phyloP scores from a whole-genome alignment of 2,888 invertebrate genomes.

The Thalpophila matura region DNA sequence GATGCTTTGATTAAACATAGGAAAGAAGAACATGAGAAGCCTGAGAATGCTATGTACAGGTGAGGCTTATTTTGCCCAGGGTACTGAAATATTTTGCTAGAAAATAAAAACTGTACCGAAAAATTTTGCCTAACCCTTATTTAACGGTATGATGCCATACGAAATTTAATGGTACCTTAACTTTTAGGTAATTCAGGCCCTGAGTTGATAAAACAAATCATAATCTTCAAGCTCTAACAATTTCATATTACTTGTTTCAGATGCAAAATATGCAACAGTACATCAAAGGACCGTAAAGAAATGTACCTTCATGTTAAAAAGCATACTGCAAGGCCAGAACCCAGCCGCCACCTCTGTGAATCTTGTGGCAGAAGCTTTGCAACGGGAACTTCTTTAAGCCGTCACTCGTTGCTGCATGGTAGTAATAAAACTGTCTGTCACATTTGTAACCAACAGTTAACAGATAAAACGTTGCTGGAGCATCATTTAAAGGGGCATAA shows the following conservation, averaged over 20 bases:
- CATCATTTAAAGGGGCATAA: slow-evolving; percentile 74
- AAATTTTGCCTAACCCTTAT: no score
- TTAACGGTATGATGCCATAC: no score
- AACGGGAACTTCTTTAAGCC: slow-evolving; percentile 73
- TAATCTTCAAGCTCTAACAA: no score
- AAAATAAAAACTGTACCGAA: no score
- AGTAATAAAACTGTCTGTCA: slow-evolving; percentile 68
- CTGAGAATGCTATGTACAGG: slow-evolving; percentile 75
- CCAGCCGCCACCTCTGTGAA: slow-evolving; percentile 82
- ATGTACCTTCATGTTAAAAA: slow-evolving; percentile 91
- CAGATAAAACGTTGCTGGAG: slow-evolving; percentile 68
- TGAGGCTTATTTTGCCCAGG: slow-evolving; percentile 60
- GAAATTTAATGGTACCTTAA: no score
- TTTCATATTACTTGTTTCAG: slow-evolving; percentile 69
- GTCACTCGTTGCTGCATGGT: slow-evolving; percentile 77
- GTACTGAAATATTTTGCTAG: no score
- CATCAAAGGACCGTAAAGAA: slow-evolving; percentile 89
- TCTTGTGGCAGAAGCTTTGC: slow-evolving; percentile 84
- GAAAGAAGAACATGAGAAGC: slow-evolving; percentile 74
- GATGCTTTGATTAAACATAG: slow-evolving; percentile 79
- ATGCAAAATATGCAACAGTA: slow-evolving; percentile 91
- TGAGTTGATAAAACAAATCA: no score
- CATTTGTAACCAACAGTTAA: slow-evolving; percentile 74
- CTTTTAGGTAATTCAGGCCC: no score
- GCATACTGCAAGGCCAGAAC: slow-evolving; percentile 79